These are phyloP conservation scores for Paradoxurus hermaphroditus DNA, from an alignment of 2,113 vertebrate species.

Conservation along the genomic window DNA sequence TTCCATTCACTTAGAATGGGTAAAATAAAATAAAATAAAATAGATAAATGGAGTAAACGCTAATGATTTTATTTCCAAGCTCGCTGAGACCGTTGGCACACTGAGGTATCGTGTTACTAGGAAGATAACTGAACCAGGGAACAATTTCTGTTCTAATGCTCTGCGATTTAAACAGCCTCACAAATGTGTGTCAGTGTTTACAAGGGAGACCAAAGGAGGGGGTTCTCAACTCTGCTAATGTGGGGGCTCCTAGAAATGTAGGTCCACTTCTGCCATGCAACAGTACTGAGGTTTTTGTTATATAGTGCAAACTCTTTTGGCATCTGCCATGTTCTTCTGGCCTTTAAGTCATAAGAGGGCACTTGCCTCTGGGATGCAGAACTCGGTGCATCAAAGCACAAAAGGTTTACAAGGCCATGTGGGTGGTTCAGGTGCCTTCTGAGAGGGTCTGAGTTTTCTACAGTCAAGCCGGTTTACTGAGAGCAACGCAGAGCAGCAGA, in stretches of 20 bases:
- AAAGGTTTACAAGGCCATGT: not conserved
- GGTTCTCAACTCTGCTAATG: not conserved
- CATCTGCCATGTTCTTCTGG: not conserved
- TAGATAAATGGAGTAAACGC: not conserved
- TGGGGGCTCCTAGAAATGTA: not conserved
- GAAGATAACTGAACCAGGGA: not conserved
- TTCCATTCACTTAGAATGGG: not conserved
- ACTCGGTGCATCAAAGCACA: not conserved
- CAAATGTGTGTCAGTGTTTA: fast-evolving
- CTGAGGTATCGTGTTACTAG: not conserved
- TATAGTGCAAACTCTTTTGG: not conserved
- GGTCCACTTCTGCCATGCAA: fast-evolving
- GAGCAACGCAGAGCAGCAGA: not conserved
- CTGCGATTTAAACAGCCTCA: not conserved
- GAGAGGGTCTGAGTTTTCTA: not conserved
- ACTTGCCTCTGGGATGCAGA: not conserved
- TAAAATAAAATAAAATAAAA: not conserved
- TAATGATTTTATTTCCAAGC: not conserved
- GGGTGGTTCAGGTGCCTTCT: not conserved
- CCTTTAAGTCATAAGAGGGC: not conserved
- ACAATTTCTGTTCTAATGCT: not conserved
- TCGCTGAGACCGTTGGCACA: not conserved
- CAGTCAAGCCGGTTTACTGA: fast-evolving
- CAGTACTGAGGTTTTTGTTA: not conserved
- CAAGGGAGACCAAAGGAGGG: not conserved